A percentile compares a stretch with the other conserved stretches of the same genome.
These are phyloP conservation scores for Halocynthia roretzi DNA, from an alignment of 23 tunicate genomes.

Conservation along the genomic window DNA sequence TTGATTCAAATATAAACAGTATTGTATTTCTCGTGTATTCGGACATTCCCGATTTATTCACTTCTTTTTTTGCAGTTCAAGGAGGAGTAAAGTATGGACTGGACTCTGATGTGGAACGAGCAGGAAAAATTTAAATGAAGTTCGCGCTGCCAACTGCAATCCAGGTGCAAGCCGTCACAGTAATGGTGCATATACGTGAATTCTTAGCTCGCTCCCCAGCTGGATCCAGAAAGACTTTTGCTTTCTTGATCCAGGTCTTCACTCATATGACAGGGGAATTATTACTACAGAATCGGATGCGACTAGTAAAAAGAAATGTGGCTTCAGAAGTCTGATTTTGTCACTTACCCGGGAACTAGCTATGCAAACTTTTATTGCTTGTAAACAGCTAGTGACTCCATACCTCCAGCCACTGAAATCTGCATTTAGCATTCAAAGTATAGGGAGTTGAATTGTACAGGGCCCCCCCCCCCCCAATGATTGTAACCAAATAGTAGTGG, in stretches of 20 bases:
- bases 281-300: background rate
- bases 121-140: constrained; percentile 34
- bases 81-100: constrained; percentile 14
- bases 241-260: constrained; percentile 73
- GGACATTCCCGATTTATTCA: constrained; percentile 58
- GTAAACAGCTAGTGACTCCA: constrained; percentile 38
- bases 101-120: constrained; percentile 22
- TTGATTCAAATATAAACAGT: too few relatives aligned
- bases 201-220: constrained; percentile 91
- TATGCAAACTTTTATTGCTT: constrained; percentile 51
- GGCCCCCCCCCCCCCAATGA: too few relatives aligned
- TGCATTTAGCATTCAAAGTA: too few relatives aligned
- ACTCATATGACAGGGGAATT: constrained; percentile 25
- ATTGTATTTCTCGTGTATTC: too few relatives aligned
- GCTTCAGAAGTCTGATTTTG: constrained; percentile 42
- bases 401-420: background rate
- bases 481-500: too few relatives aligned
- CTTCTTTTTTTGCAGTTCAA: constrained; percentile 47
- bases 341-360: constrained; percentile 88
- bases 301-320: constrained; percentile 7
- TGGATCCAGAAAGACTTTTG: constrained; percentile 92
- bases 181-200: constrained; percentile 77
- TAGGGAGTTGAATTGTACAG: too few relatives aligned
- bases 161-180: constrained; percentile 93
- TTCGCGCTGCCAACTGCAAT: constrained; percentile 64